phyloP scores from a whole-genome alignment of 2,113 vertebrate species.

The Fregetta grallaria region DNA sequence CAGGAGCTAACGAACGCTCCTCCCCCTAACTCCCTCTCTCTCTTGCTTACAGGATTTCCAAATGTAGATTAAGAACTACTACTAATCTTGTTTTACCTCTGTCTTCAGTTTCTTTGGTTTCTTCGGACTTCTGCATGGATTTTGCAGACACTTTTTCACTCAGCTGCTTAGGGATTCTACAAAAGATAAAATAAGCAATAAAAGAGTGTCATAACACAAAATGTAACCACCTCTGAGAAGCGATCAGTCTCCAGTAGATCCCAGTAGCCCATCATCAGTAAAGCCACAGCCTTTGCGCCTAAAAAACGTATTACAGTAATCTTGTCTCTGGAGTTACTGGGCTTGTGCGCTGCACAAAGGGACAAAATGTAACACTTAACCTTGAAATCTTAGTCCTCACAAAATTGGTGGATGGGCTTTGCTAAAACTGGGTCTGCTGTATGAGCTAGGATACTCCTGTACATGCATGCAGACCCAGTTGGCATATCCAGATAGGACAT shows the following conservation, averaged over 20 bases:
- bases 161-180: slow-evolving; percentile 89
- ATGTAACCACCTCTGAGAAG: not conserved
- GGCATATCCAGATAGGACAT: not conserved
- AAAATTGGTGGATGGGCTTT: not conserved
- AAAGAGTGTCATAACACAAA: not conserved
- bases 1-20: not conserved
- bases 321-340: not conserved
- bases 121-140: slow-evolving; percentile 62
- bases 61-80: not conserved
- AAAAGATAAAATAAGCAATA: slow-evolving; percentile 11
- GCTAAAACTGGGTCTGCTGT: not conserved
- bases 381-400: not conserved
- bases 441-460: not conserved
- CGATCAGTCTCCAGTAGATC: not conserved
- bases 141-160: slow-evolving; percentile 82
- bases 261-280: not conserved
- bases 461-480: accelerated
- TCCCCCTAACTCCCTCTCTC: not conserved
- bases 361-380: not conserved
- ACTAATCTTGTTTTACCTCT: slow-evolving; percentile 72
- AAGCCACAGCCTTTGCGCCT: not conserved
- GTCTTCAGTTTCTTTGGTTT: slow-evolving; percentile 48
- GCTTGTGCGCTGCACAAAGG: accelerated
- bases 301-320: not conserved
- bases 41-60: not conserved